Base-by-base conservation (phyloP, 2,888 invertebrate genomes). In the Geotrupes spiniger region DNA sequence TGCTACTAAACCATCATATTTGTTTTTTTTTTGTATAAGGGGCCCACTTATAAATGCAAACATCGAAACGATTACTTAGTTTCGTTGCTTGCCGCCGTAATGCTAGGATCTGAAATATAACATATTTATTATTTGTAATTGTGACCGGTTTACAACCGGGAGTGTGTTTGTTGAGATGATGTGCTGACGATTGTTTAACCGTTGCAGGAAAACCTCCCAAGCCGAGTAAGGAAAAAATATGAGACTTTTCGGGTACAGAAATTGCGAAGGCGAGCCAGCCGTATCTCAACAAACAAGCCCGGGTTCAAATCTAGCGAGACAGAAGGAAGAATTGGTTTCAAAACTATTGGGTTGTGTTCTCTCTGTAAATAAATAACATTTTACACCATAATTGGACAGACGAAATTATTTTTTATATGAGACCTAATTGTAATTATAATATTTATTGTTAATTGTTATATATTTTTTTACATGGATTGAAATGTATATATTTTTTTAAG, bases 371-470 rank as follows among this genome's bases (percentile, higher is more conserved):
- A 26, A 14, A 21, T 21, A 21, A 21, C 6, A 21, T 21, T 21
- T 4, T 21, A 6, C 21, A n/a, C n/a, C n/a, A n/a, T 21, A 21
- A 6, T 21, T 21, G 3, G 4, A 21, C 6, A 21, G 3, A 15
- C 33, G 14, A 33, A 33, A 33, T 33, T 33, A 33, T 33, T 33
- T n/a, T 21, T 33, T 10, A 33, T 33, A 33, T n/a, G n/a, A n/a
- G n/a, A n/a, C n/a, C n/a, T n/a, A 15, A 33, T 14, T 33, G 15
- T 33, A 33, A 33, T 21, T 21, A 33, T 33, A 38, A 44, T 49
- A 44, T 49, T 49, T 49, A 49, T 49, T 49, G 44, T 49, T 33
- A 33, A 33, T 33, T 49, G 49, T 49, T 49, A 42, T 39, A 37
- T 38, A 29, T 25, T 29, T 29, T 49, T 33, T 49, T 38, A 39